Conservation (phyloP, 2,888 invertebrate genomes). For the Mythimna albipuncta region DNA sequence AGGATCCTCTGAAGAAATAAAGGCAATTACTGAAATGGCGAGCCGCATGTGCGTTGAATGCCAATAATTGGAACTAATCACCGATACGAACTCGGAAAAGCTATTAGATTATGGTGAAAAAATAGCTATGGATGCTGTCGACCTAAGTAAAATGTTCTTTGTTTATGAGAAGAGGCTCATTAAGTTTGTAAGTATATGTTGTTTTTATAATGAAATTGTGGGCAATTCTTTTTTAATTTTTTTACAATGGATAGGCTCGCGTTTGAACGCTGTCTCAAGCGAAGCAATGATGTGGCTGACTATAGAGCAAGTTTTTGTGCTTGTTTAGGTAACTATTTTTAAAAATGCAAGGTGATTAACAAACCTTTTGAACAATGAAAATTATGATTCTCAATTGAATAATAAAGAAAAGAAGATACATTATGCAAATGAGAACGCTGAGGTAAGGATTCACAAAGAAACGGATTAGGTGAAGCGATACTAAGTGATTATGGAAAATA, state of each 20-base stretch:
- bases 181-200: neutral
- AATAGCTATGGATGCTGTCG: slow-evolving; percentile 27
- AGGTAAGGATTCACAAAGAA: slow-evolving; percentile 10
- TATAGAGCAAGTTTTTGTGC: neutral
- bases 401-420: neutral
- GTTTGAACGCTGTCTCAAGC: too few relatives aligned
- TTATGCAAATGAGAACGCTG: slow-evolving; percentile 20
- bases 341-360: too few relatives aligned
- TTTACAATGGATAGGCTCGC: neutral
- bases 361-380: too few relatives aligned
- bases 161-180: slow-evolving; percentile 14
- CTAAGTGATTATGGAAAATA: slow-evolving; percentile 35
- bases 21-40: slow-evolving; percentile 79
- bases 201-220: neutral
- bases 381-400: neutral
- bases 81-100: slow-evolving; percentile 67
- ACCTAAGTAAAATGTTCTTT: slow-evolving; percentile 32
- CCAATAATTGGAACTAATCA: slow-evolving; percentile 83
- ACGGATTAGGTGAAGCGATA: slow-evolving; percentile 8
- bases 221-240: neutral
- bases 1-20: slow-evolving; percentile 71
- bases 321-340: slow-evolving; percentile 2
- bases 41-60: slow-evolving; percentile 80
- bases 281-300: too few relatives aligned
- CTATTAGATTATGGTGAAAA: slow-evolving; percentile 59